These are phyloP conservation scores for Microctonus aethiopoides DNA, from an alignment of 2,888 invertebrate genomes.

Conservation along the genomic window DNA sequence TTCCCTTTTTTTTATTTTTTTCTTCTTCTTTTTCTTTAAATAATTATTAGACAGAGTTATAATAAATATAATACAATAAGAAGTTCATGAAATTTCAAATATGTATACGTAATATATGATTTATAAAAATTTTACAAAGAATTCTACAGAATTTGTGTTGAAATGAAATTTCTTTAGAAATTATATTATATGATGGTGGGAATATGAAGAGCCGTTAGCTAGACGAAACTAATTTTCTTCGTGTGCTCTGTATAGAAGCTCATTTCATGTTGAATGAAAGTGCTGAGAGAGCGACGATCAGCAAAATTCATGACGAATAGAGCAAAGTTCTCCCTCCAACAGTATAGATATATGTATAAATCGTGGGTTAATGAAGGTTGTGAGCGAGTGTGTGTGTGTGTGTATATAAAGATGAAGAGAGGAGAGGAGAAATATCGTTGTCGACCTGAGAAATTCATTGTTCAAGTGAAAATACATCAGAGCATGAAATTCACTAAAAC, in stretches of 20 bases:
- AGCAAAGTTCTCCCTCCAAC: constrained; percentile 33
- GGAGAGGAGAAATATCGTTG: neutral
- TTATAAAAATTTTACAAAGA: neutral
- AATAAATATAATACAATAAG: too few species aligned
- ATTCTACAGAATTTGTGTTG: neutral
- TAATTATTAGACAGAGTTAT: too few species aligned
- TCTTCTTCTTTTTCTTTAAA: too few species aligned
- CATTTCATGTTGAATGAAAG: constrained; percentile 54
- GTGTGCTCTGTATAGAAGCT: constrained; percentile 38
- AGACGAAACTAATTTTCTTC: constrained; percentile 53
- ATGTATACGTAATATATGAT: neutral
- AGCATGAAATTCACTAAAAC: neutral
- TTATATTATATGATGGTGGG: neutral
- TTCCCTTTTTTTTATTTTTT: too few species aligned
- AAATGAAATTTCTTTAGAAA: constrained; percentile 12
- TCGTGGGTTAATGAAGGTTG: constrained; percentile 19
- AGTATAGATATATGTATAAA: neutral
- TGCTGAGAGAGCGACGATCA: constrained; percentile 51
- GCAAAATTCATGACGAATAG: constrained; percentile 55
- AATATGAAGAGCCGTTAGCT: neutral
- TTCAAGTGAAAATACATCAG: constrained; percentile 9
- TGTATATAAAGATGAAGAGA: neutral
- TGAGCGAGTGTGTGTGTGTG: neutral
- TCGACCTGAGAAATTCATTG: constrained; percentile 9
- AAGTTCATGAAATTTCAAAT: too few species aligned